A percentile compares a stretch with the other conserved stretches of the same genome.
Evolutionary conservation across 2,113 vertebrate species (phyloP).

Genomic region (Aphelocoma coerulescens): DNA sequence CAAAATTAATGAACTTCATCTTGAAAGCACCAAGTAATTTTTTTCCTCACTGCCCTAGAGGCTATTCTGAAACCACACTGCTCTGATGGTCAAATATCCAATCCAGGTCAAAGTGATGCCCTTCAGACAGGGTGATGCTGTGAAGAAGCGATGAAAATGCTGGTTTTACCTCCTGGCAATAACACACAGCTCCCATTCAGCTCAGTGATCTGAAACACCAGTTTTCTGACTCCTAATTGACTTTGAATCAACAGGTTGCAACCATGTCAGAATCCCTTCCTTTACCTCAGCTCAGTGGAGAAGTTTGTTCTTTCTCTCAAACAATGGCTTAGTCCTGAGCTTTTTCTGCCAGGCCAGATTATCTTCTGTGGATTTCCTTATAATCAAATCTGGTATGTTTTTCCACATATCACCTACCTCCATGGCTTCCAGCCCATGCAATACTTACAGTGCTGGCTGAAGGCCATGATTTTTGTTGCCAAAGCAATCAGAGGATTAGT

Average conservation of each 20-base stretch:
- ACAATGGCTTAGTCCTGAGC: neutral
- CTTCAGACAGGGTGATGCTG: neutral
- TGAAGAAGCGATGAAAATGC: neutral
- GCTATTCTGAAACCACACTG: neutral
- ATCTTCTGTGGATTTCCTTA: neutral
- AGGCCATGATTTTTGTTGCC: slow-evolving; percentile 20
- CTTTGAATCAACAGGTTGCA: neutral
- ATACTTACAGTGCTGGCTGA: neutral
- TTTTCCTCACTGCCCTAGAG: neutral
- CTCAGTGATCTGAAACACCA: neutral
- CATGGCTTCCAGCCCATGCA: neutral
- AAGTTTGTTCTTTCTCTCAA: neutral
- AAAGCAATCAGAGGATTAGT: slow-evolving; percentile 33
- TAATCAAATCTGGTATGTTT: neutral
- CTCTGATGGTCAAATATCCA: neutral
- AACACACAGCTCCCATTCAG: neutral
- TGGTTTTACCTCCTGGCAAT: neutral
- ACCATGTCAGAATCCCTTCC: neutral
- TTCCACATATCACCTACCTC: neutral
- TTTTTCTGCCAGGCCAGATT: neutral
- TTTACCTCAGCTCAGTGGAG: neutral
- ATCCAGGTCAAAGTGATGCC: neutral
- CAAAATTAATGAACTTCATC: slow-evolving; percentile 47
- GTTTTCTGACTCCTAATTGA: neutral
- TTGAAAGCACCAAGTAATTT: slow-evolving; percentile 17